Conservation (phyloP, 2,113 vertebrate genomes). For the Gila orcuttii region DNA sequence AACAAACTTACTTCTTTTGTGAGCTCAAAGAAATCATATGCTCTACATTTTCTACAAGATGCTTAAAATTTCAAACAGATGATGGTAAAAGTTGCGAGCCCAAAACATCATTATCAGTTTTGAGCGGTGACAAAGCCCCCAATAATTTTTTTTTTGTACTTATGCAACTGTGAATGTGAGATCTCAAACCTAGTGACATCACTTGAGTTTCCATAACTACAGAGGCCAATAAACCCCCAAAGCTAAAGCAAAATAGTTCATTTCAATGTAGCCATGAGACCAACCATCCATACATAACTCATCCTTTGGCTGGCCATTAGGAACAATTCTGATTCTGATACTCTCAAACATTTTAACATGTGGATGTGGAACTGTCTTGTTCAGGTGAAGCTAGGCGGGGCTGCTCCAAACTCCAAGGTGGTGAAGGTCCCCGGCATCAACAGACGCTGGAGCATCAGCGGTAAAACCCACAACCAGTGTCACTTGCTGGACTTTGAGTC, state of each 20-base stretch:
- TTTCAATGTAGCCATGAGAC: background rate
- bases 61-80: background rate
- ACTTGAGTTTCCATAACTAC: conserved; percentile 11
- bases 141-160: background rate
- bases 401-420: conserved; percentile 93
- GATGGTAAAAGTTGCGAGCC: background rate
- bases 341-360: background rate
- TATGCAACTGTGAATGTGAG: background rate
- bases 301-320: background rate
- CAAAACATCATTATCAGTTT: background rate
- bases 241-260: background rate
- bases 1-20: background rate
- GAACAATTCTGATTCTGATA: background rate
- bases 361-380: conserved; percentile 35
- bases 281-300: background rate
- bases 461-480: conserved; percentile 74
- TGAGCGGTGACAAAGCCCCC: background rate
- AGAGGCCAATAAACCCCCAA: background rate
- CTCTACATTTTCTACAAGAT: conserved; percentile 8
- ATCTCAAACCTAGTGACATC: conserved; percentile 3
- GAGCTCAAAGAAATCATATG: conserved; percentile 1
- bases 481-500: conserved; percentile 92
- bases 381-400: conserved; percentile 91
- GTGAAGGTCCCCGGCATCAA: conserved; percentile 79
- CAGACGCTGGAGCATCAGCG: conserved; percentile 57